Base-by-base conservation (phyloP, 2,888 invertebrate genomes). In the Trachelus tabidus region DNA sequence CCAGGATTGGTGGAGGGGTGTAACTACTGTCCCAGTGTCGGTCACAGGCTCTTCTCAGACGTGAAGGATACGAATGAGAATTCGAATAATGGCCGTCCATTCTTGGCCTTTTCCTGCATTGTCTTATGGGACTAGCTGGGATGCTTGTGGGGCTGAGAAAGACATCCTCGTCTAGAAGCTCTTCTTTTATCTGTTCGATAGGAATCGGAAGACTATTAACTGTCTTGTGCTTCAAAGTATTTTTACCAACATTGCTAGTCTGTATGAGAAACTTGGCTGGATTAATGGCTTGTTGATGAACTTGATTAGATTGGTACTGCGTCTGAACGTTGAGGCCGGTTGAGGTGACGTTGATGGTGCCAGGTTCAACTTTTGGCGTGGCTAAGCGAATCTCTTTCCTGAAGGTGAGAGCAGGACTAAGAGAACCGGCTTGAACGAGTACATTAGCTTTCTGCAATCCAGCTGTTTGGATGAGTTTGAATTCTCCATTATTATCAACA, bases 1-100 rank as follows among this genome's bases (percentile, higher is more conserved):
- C 97, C 77, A 99, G 93, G 88, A 99, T 97, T 0, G 99, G 99
- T 37, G 97, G 96, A 23, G 99, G 98, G 0, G 98, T 99, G 92
- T 97, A 99, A 80, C 91, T 91, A 80, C 90, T 92, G 85, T 92
- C 93, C 88, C 88, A 91, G 78, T 88, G 90, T 68, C 87, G 89
- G 82, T 89, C 91, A 79, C 90, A 92, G 73, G 90, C 92, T 78
- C 91, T 90, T 82, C 92, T 87, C 75, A 92, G 79, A 73, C 92
- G 86, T 35, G 92, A 92, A 0, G 92, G 91, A 81, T 91, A 91
- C n/a, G 90, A 88, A 34, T 87, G 85, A 69, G 86, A 83, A 69
- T 79, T 94, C 75, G 92, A 93, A 92, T 92, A 94, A 79, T 92
- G 94, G 0, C 86, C 85, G 76, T 95, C 95, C 33, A 94, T 93